These are phyloP conservation scores for Bombus polaris DNA, from an alignment of 1,140 invertebrate species.

Conservation along the genomic window DNA sequence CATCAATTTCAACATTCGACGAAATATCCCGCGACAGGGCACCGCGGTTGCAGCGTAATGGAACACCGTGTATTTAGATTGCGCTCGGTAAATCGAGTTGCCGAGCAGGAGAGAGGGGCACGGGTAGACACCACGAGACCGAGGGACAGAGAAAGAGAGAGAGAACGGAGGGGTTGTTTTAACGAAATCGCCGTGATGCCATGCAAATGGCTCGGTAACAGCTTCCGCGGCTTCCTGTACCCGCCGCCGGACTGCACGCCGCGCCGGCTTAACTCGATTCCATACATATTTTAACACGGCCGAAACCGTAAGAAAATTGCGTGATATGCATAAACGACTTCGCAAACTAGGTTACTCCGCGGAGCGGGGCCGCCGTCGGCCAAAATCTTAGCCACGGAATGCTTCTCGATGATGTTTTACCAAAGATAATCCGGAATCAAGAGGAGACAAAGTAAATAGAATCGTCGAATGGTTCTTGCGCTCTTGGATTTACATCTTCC, in stretches of 20 bases:
- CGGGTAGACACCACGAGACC: conserved; percentile 51
- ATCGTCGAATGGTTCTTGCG: neutral
- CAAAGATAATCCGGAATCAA: neutral
- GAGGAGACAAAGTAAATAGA: neutral
- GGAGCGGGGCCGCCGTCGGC: conserved; percentile 8
- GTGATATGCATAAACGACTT: conserved; percentile 81
- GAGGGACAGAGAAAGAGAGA: conserved; percentile 61
- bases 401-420: conserved; percentile 7
- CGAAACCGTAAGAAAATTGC: conserved; percentile 82
- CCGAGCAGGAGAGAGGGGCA: neutral
- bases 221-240: conserved; percentile 77
- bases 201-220: conserved; percentile 82
- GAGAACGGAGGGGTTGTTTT: conserved; percentile 67
- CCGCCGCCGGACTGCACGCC: conserved; percentile 71
- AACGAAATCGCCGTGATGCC: conserved; percentile 77
- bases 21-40: conserved; percentile 56
- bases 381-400: conserved; percentile 38
- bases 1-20: conserved; percentile 54
- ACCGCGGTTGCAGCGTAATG: conserved; percentile 43
- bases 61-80: conserved; percentile 68
- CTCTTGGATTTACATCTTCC: neutral
- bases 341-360: conserved; percentile 72
- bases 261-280: conserved; percentile 81
- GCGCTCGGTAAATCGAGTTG: conserved; percentile 68
- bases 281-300: conserved; percentile 83